These are phyloP conservation scores for Pomacea maculata DNA, from an alignment of 1,140 invertebrate genomes.

Conservation along the genomic window DNA sequence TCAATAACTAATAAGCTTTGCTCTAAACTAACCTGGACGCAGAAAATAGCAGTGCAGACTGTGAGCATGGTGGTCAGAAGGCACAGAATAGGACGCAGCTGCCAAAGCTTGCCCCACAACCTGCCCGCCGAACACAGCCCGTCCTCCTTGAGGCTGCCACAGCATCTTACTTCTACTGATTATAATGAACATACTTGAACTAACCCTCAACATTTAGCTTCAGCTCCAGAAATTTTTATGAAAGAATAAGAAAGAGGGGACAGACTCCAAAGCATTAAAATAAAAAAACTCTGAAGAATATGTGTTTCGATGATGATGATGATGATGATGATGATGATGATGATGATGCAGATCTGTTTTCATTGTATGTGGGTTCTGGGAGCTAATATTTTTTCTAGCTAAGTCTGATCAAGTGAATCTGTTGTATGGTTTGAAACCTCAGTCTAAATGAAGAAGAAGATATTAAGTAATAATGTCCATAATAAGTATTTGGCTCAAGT, in stretches of 20 bases:
- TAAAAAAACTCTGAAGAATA: neutral
- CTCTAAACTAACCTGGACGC: conserved; percentile 41
- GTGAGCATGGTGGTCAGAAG: conserved; percentile 47
- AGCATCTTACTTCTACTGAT: conserved; percentile 30
- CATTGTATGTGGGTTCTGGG: too few species aligned
- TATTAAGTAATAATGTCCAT: too few species aligned
- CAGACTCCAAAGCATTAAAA: neutral
- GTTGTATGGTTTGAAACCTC: too few species aligned
- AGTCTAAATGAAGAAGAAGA: too few species aligned
- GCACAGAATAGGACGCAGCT: conserved; percentile 59
- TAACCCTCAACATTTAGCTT: neutral
- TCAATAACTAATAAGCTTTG: too few species aligned
- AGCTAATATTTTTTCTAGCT: too few species aligned
- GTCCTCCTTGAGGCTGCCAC: conserved; percentile 41
- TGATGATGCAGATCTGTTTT: neutral
- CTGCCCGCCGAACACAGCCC: conserved; percentile 60
- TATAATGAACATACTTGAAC: neutral
- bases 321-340: neutral
- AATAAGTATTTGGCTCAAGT: too few species aligned
- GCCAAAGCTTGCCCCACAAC: conserved; percentile 60
- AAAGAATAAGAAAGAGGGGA: neutral
- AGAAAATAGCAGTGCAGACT: conserved; percentile 63
- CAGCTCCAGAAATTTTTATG: neutral
- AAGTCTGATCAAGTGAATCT: too few species aligned
- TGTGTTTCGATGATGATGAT: too few species aligned